Base-by-base conservation (phyloP, 1,140 invertebrate genomes). In the Acromyrmex charruanus region DNA sequence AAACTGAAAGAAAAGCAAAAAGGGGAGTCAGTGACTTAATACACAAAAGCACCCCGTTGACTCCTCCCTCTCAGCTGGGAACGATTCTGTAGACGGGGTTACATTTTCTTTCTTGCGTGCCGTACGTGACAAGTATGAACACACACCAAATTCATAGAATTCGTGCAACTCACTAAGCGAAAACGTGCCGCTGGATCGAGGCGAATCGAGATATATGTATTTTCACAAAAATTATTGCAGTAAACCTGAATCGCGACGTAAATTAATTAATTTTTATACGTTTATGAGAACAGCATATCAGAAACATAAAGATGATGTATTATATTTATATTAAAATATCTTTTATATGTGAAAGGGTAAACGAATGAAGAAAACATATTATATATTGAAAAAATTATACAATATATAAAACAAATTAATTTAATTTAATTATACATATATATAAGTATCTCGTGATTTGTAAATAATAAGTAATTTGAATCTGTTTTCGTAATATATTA, bases 91-190 rank as follows among this genome's bases (percentile, higher is more conserved):
- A 65, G 74, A 65, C 59, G 16, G 80, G 84, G 75, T 87, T 81
- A 66, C 88, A 80, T 91, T 91, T 91, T 87, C 87, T 88, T 88
- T 88, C 69, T 86, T 68, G 86, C 86, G 63, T 79, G 53, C 80
- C 86, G 88, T 86, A 90, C 89, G 89, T 90, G 89, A 90, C 88
- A 81, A 88, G 80, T 81, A 66, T 85, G 88, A 71, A 81, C 77
- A 71, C 81, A 12, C 35, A 25, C 7, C 66, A 28, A 72, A 72
- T 74, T 55, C 14, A 53, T 21, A 31, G 39, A 84, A 55, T 14
- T 44, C n/a, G 35, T 39, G 21, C 69, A 31, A 72, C 14, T 44
- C 39, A 18, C 14, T 12, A 53, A 72, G 3, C 12, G 66, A 18
- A 58, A 69, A 69, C 39, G 25, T 59, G 63, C 49, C 53, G 58